Evolutionary conservation across 30 jellyfish, hydroid and myxozoan species (phyloP), one percentile per base, ranked within the genome.

Genomic region (Aurelia aurita): DNA sequence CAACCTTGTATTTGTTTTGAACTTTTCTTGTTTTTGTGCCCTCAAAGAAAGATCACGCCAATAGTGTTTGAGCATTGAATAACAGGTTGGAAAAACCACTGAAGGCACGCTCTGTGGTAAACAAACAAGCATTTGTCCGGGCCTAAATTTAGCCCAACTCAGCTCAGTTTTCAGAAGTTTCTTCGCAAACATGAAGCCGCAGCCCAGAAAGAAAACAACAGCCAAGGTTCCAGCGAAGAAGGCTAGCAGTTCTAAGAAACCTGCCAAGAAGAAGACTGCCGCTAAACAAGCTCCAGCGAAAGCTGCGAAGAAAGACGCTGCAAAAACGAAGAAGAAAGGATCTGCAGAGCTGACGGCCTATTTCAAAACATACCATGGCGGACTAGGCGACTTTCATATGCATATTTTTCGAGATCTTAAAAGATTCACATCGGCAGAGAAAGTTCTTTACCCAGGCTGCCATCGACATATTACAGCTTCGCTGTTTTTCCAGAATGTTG

Each of bases 381-480:
- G 97, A 29, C 43, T 82, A n/a, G 90, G 86, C 57, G 97, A 90
- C 45, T 65, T 74, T 49, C 97, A 90, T 62, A 29, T 70, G 35
- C 80, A 88, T 3, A 63, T 90, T n/a, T 90, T 90, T 65, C 58
- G 92, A 75, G 89, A 66, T 26, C 27, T 74, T n/a, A 75, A 69
- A 26, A 74, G 61, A 53, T 31, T 90, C 49, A 66, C 87, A 26
- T 43, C 81, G 1, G 64, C 96, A 10, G 57, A 34, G n/a, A 74
- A 26, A 1, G 92, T 90, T 59, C 84, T 90, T 46, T 90, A 90
- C 44, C 97, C 97, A 31, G 97, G 97, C 74, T 90, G 97, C 85
- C 96, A 90, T 77, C 71, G 97, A 28, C 97, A 90, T 28, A 84
- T 90, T 3, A 83, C 95, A 14, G 92, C 97, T 18, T 90, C 97